A percentile compares a stretch with the other conserved stretches of the same genome.
These are phyloP conservation scores for Metopolophium dirhodum DNA, from an alignment of 1,140 invertebrate genomes.

Conservation along the genomic window DNA sequence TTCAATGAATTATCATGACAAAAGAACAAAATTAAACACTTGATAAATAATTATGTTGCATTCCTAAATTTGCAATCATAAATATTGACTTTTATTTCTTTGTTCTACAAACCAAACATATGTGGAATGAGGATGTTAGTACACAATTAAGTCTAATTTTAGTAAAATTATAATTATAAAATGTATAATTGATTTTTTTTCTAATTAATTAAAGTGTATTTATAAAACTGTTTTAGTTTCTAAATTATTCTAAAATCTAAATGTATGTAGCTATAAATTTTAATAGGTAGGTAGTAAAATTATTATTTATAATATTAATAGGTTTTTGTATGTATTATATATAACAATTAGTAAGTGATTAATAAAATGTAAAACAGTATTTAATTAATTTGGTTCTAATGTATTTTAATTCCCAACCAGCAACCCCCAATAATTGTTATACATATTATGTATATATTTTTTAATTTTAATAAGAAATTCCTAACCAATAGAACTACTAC, in stretches of 20 bases:
- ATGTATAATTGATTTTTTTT: background rate
- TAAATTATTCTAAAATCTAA: background rate
- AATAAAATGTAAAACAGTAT: background rate
- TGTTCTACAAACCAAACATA: background rate
- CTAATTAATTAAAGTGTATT: background rate
- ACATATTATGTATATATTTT: background rate
- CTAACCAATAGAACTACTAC: too few relatives aligned
- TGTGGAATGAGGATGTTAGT: background rate
- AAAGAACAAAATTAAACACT: slow-evolving; percentile 22
- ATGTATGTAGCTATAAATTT: background rate
- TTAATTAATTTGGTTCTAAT: background rate
- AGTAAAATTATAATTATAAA: background rate
- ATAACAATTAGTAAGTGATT: background rate
- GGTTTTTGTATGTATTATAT: background rate
- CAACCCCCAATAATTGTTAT: background rate
- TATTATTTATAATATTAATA: background rate
- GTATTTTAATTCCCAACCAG: background rate
- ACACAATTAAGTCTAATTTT: background rate
- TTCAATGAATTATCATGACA: background rate
- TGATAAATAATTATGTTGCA: background rate
- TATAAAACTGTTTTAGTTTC: background rate
- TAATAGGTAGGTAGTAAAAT: background rate
- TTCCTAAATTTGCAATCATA: slow-evolving; percentile 13
- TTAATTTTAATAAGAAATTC: too few relatives aligned
- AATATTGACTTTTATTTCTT: background rate